Percentiles rank a stretch among this genome's conserved stretches.
Conservation (phyloP, 2,888 invertebrate genomes). For the Frankliniella intonsa region DNA sequence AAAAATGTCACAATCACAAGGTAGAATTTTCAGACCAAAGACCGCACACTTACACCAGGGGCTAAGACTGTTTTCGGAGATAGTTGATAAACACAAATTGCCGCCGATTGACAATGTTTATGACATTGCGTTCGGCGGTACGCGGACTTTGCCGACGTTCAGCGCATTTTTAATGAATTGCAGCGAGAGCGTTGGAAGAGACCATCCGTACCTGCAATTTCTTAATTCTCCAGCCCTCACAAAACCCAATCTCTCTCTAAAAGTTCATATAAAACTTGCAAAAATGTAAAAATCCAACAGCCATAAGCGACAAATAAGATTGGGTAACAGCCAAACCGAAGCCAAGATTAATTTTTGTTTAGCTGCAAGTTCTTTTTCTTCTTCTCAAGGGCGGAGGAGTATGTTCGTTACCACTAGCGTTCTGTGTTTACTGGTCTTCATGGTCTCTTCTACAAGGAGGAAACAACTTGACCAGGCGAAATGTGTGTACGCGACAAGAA, state of each 20-base stretch:
- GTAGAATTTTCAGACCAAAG: not conserved
- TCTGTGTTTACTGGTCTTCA: too few relatives aligned
- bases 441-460: too few relatives aligned
- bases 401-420: not conserved
- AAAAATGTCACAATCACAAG: not conserved
- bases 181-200: not conserved
- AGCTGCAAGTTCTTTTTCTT: not conserved
- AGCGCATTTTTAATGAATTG: slow-evolving; percentile 5
- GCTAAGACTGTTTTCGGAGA: not conserved
- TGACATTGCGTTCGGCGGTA: slow-evolving; percentile 26
- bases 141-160: slow-evolving; percentile 5
- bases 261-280: not conserved
- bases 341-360: slow-evolving; percentile 27
- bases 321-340: slow-evolving; percentile 26
- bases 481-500: too few relatives aligned
- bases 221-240: not conserved
- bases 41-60: not conserved
- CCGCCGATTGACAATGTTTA: slow-evolving; percentile 19
- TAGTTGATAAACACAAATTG: slow-evolving; percentile 14
- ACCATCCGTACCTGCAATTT: not conserved
- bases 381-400: slow-evolving; percentile 16
- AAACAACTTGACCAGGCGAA: too few relatives aligned
- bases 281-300: not conserved
- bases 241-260: not conserved
- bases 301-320: slow-evolving; percentile 21